A percentile compares a stretch with the other conserved stretches of the same genome.
These are phyloP conservation scores for Melipona beecheii DNA, from an alignment of 2,888 invertebrate genomes.

Conservation along the genomic window DNA sequence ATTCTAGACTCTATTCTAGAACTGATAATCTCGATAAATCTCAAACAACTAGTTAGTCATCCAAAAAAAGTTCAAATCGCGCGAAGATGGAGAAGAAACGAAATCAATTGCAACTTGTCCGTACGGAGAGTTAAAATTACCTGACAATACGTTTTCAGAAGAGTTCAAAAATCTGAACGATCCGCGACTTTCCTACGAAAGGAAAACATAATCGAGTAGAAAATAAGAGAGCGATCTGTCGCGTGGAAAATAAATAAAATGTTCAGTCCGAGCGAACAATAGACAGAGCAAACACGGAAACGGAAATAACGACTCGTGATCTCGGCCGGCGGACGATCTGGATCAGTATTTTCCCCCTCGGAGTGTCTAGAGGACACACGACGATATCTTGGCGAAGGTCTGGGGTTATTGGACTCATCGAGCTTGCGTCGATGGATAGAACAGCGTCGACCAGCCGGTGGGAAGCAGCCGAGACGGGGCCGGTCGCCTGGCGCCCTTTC, in stretches of 20 bases:
- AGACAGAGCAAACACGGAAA: conserved; percentile 29
- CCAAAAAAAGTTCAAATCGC: no score
- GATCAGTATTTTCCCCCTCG: background rate
- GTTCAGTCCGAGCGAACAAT: conserved; percentile 8
- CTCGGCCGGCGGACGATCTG: conserved; percentile 7
- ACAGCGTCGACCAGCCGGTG: conserved; percentile 31
- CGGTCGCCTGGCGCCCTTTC: conserved; percentile 54
- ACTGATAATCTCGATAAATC: no score
- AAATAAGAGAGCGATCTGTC: conserved; percentile 17
- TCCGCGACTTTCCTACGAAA: conserved; percentile 8
- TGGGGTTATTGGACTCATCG: conserved; percentile 60
- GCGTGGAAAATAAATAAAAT: conserved; percentile 6
- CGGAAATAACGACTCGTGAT: conserved; percentile 42
- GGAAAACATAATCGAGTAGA: conserved; percentile 27
- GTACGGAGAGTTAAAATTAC: no score
- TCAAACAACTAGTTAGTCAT: no score
- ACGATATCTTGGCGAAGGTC: conserved; percentile 41
- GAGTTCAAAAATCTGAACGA: no score
- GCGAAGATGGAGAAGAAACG: no score
- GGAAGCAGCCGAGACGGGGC: conserved; percentile 50
- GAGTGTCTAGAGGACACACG: background rate
- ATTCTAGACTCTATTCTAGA: no score
- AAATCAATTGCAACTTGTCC: no score
- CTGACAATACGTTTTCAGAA: no score
- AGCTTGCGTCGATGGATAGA: conserved; percentile 44